Base-by-base conservation (phyloP, 2,888 invertebrate species). In the Parthenolecanium corni region DNA sequence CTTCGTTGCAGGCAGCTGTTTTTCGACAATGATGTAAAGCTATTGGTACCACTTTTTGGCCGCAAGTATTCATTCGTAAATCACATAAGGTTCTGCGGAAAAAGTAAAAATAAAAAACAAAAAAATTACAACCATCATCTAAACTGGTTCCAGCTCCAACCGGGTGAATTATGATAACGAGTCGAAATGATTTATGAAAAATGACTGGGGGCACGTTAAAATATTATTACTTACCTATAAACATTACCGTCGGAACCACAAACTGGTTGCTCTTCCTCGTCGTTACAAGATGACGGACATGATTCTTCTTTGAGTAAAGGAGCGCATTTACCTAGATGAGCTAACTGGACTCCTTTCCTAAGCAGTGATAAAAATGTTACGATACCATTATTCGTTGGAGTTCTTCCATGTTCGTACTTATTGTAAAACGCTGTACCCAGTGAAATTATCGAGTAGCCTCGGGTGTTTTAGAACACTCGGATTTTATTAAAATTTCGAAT, bases 171-270 rank as follows among this genome's bases (percentile, higher is more conserved):
- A 31, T 31, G 31, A 9, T 31, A 4, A 9, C 44, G 44, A 18
- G n/a, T 42, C 3, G 14, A 16, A 42, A 42, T 42, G 4, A 42
- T 38, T 38, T 38, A 14, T 9, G 18, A 16, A 16, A 42, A 42
- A 18, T 14, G 14, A 31, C 31, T 9, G 31, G 9, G 9, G 31
- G 31, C 31, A 31, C 4, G 9, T 6, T 31, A 18, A 16, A 18
- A 18, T 16, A 16, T 44, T 31, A n/a, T 47, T 47, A 47, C 25
- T 66, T 73, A 85, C 82, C 81, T 83, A 74, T 90, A 90, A 66
- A 89, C 89, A 71, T 91, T 91, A 68, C 90, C 89, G 73, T 91
- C 90, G 38, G 89, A 89, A 11, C 89, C 91, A 71, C 91, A 91
- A 66, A 89, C 82, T n/a, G 89, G 89, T 69, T 86, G 78, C 62